Evolutionary conservation across 2,113 vertebrate genomes (phyloP).

Genomic region (Tupaia chinensis): DNA sequence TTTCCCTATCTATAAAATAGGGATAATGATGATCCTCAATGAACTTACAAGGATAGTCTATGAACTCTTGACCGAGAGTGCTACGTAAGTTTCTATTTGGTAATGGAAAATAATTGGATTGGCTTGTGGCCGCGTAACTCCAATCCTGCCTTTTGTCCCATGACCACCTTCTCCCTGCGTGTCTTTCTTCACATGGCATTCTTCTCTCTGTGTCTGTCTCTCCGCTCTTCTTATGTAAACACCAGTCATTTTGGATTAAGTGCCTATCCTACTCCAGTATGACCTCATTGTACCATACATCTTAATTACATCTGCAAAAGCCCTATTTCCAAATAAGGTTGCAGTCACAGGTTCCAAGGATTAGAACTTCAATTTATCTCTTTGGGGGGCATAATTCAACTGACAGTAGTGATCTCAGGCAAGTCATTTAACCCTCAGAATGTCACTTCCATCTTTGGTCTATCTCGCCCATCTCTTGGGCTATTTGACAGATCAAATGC

Average conservation of each 20-base stretch:
- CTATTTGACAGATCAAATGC: neutral
- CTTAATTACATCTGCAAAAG: neutral
- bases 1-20: neutral
- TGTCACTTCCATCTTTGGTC: neutral
- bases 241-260: neutral
- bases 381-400: neutral
- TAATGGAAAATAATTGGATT: neutral
- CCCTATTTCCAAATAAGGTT: neutral
- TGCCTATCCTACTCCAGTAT: neutral
- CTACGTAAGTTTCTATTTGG: neutral
- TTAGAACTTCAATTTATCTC: neutral
- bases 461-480: neutral
- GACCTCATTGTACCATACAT: neutral
- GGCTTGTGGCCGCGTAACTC: neutral
- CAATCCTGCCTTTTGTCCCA: rapidly evolving
- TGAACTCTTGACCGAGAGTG: neutral
- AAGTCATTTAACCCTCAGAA: neutral
- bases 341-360: neutral
- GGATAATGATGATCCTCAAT: neutral
- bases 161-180: neutral
- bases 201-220: neutral
- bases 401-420: neutral
- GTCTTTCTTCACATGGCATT: neutral
- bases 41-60: neutral
- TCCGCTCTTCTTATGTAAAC: neutral